Conservation (phyloP, 2,113 vertebrate genomes). For the Myocastor coypus region DNA sequence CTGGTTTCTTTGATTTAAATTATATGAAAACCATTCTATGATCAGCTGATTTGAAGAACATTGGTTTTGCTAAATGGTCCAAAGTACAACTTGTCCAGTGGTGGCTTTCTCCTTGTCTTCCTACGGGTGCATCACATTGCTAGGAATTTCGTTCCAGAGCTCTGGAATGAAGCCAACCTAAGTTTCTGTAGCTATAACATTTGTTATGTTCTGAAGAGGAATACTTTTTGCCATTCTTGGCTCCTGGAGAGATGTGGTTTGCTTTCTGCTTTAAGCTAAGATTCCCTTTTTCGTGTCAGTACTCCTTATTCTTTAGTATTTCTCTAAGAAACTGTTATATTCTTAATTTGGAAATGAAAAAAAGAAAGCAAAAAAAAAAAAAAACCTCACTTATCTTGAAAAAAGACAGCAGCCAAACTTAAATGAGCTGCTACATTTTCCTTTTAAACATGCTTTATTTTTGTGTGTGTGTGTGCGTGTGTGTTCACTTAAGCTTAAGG, state of each 20-base stretch:
- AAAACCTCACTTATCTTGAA: background rate
- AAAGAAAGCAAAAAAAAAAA: too few relatives aligned
- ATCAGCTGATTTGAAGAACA: background rate
- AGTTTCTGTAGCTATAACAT: background rate
- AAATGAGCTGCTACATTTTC: background rate
- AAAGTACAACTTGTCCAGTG: background rate
- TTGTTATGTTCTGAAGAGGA: background rate
- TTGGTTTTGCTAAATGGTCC: background rate
- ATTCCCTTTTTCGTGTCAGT: background rate
- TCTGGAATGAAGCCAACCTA: background rate
- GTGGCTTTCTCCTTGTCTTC: background rate
- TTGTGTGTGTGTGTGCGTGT: background rate
- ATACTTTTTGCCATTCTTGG: background rate
- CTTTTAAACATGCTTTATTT: background rate
- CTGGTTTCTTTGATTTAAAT: background rate
- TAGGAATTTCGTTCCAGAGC: background rate
- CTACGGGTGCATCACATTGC: background rate
- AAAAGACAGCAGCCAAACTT: background rate
- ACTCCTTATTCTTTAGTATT: fast-evolving
- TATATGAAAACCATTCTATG: background rate
- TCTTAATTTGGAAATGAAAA: background rate
- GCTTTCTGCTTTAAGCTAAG: background rate
- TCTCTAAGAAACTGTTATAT: background rate
- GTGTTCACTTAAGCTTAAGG: background rate
- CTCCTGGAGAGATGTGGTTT: background rate